These are phyloP conservation scores for Morelia viridis DNA, from an alignment of 2,797 vertebrate species.

Conservation along the genomic window DNA sequence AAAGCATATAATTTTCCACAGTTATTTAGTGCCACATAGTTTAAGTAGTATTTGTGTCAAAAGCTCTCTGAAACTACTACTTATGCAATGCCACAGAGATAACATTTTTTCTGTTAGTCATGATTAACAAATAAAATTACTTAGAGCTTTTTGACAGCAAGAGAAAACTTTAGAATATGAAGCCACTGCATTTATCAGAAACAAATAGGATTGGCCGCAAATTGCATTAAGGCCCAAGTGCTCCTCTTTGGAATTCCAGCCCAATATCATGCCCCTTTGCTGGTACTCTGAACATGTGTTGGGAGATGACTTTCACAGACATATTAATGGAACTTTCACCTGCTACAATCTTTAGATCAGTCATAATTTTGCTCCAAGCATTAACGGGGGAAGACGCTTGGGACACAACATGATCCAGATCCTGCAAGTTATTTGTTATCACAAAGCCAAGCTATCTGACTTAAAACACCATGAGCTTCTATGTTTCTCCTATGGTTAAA, in stretches of 20 bases:
- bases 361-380: not conserved
- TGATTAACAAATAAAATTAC: not conserved
- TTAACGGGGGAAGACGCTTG: not conserved
- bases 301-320: not conserved
- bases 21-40: not conserved
- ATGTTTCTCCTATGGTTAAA: not conserved
- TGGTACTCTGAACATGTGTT: not conserved
- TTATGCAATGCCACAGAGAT: not conserved
- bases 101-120: not conserved
- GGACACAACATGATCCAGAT: not conserved
- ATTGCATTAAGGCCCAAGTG: not conserved
- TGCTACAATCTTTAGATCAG: not conserved
- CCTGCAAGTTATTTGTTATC: not conserved
- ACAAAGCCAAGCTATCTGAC: not conserved
- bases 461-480: not conserved
- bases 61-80: conserved; percentile 7
- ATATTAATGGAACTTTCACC: not conserved
- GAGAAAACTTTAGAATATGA: not conserved
- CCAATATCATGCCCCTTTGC: not conserved
- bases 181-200: not conserved
- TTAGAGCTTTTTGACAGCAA: not conserved
- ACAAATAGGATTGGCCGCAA: not conserved
- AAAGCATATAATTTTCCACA: conserved; percentile 14
- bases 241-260: not conserved
- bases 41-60: not conserved